Evolutionary conservation across 2,888 invertebrate genomes (phyloP).

Genomic region (Chironomus riparius): DNA sequence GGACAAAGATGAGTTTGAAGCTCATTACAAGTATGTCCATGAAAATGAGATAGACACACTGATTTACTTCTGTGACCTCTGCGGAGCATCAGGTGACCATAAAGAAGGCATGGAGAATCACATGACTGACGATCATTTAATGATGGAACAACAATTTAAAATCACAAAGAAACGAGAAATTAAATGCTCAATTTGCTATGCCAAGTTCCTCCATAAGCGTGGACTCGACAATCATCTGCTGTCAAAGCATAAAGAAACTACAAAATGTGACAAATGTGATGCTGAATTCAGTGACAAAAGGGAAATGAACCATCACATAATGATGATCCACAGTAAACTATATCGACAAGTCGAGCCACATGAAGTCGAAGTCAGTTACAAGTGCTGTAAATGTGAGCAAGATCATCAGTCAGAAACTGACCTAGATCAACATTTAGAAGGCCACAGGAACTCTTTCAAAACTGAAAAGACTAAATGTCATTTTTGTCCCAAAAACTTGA

Average conservation of each 20-base stretch:
- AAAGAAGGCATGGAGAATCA: conserved; percentile 9
- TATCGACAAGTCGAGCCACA: neutral
- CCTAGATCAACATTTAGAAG: neutral
- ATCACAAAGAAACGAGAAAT: neutral
- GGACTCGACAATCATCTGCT: neutral
- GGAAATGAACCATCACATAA: neutral
- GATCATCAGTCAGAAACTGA: neutral
- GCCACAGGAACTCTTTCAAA: neutral
- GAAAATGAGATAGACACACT: neutral
- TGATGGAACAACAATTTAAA: neutral
- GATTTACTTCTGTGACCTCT: neutral
- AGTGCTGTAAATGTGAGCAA: neutral
- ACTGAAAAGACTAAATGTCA: conserved; percentile 38
- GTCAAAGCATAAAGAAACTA: neutral
- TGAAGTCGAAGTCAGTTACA: neutral
- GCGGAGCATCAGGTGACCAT: neutral
- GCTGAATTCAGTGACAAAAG: neutral
- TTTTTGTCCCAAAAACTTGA: conserved; percentile 44
- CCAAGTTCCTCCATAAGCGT: neutral
- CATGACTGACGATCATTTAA: conserved; percentile 10
- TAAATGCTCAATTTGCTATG: neutral
- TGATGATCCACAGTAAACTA: neutral
- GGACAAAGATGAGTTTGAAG: neutral
- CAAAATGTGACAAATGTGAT: neutral
- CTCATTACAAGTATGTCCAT: neutral